These are phyloP conservation scores for Aphelinus atriplicis DNA, from an alignment of 1,140 invertebrate genomes.

Conservation along the genomic window DNA sequence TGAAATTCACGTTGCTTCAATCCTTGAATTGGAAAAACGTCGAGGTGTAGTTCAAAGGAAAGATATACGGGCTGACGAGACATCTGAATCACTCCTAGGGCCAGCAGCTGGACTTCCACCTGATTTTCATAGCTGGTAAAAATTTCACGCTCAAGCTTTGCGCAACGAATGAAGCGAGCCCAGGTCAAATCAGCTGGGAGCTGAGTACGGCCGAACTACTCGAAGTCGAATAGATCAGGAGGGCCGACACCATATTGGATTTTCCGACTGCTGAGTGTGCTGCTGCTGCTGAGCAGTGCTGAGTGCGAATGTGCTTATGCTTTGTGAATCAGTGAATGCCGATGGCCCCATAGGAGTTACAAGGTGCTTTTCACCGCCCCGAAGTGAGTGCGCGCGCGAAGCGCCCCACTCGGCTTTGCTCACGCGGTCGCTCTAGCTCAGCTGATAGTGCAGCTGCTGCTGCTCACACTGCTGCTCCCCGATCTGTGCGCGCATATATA, in stretches of 20 bases:
- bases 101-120: constrained; percentile 49
- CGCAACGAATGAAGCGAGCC: not conserved
- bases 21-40: constrained; percentile 19
- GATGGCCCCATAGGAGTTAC: not conserved
- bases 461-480: too few species aligned
- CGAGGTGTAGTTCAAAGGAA: constrained; percentile 1
- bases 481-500: not conserved
- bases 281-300: too few species aligned
- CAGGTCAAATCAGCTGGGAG: too few species aligned
- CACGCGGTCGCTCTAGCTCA: too few species aligned
- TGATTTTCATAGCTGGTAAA: constrained; percentile 60
- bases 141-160: constrained; percentile 4
- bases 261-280: constrained; percentile 38
- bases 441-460: too few species aligned
- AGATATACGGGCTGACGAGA: constrained; percentile 14
- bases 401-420: too few species aligned
- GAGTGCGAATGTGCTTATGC: too few species aligned
- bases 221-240: not conserved
- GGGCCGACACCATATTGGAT: constrained; percentile 59
- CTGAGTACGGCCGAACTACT: too few species aligned
- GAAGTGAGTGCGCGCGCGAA: not conserved
- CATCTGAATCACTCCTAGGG: constrained; percentile 40
- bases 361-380: constrained; percentile 1
- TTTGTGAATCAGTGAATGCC: too few species aligned
- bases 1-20: constrained; percentile 16